phyloP scores from a whole-genome alignment of 2,888 invertebrate species.

The Lochmaea capreae region DNA sequence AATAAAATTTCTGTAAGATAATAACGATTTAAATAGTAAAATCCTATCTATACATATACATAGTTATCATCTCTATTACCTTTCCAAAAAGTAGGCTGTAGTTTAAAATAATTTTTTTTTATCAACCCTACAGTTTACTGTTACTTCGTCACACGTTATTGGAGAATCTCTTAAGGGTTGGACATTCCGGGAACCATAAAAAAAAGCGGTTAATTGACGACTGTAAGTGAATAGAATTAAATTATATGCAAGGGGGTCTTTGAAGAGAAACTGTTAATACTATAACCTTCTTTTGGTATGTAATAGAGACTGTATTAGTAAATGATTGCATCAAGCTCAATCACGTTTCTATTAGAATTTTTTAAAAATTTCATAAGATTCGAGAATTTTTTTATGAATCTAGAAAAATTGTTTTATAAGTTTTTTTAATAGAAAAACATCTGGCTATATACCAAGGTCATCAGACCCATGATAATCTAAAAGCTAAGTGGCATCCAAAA shows the following conservation, averaged over 20 bases:
- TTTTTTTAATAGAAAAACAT: too few species aligned
- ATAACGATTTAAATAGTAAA: slow-evolving; percentile 3
- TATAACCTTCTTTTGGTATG: background rate
- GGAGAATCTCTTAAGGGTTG: too few species aligned
- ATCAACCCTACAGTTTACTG: background rate
- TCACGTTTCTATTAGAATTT: slow-evolving; percentile 8
- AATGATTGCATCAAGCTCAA: slow-evolving; percentile 21
- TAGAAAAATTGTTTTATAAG: too few species aligned
- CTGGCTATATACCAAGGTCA: too few species aligned
- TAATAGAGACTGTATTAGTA: background rate
- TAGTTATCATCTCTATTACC: background rate
- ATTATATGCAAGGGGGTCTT: too few species aligned
- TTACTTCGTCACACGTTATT: too few species aligned
- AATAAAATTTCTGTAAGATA: background rate
- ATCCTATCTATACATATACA: slow-evolving; percentile 15
- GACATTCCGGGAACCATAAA: too few species aligned
- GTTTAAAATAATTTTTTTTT: background rate
- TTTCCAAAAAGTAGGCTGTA: background rate
- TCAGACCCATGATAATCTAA: too few species aligned
- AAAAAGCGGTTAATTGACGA: too few species aligned
- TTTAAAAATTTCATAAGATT: background rate
- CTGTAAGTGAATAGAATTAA: too few species aligned
- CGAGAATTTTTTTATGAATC: background rate
- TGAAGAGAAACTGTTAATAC: background rate
- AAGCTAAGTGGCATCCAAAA: too few species aligned